Conservation (phyloP, 2,888 invertebrate species). For the Agriopis leucophaearia region DNA sequence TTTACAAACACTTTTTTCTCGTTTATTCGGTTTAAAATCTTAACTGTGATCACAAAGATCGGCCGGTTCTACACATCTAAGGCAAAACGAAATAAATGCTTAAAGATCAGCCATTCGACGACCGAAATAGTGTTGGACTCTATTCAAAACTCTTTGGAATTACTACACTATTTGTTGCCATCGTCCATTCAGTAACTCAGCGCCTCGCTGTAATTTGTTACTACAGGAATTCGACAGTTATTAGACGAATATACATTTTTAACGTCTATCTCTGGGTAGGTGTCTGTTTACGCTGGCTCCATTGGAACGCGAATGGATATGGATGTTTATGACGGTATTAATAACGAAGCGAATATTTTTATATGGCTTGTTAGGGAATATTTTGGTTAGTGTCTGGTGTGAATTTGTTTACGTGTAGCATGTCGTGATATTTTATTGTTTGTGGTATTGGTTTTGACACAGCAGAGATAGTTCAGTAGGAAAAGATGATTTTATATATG, state of each 20-base stretch:
- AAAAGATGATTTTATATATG: neutral
- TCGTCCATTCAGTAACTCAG: conserved; percentile 84
- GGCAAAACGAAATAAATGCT: conserved; percentile 75
- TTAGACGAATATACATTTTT: conserved; percentile 73
- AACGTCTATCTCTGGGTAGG: conserved; percentile 54
- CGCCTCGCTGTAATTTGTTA: conserved; percentile 75
- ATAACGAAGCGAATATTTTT: conserved; percentile 59
- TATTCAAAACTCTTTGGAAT: conserved; percentile 85
- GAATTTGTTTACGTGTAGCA: conserved; percentile 42
- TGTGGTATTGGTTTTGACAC: conserved; percentile 18
- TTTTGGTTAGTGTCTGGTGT: conserved; percentile 43
- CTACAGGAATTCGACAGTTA: conserved; percentile 75
- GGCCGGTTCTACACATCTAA: conserved; percentile 67
- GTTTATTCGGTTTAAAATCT: conserved; percentile 31
- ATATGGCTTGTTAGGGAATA: conserved; percentile 51
- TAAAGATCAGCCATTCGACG: conserved; percentile 77
- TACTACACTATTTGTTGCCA: conserved; percentile 81
- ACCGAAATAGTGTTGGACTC: conserved; percentile 84
- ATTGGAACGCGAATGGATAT: conserved; percentile 54
- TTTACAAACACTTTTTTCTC: conserved; percentile 37
- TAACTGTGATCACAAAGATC: conserved; percentile 40
- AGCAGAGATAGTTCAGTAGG: neutral
- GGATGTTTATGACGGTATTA: conserved; percentile 60
- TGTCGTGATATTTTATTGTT: conserved; percentile 32
- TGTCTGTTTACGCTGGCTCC: conserved; percentile 60